These are phyloP conservation scores for Pecten maximus DNA, from an alignment of 2,888 invertebrate species.

Conservation along the genomic window DNA sequence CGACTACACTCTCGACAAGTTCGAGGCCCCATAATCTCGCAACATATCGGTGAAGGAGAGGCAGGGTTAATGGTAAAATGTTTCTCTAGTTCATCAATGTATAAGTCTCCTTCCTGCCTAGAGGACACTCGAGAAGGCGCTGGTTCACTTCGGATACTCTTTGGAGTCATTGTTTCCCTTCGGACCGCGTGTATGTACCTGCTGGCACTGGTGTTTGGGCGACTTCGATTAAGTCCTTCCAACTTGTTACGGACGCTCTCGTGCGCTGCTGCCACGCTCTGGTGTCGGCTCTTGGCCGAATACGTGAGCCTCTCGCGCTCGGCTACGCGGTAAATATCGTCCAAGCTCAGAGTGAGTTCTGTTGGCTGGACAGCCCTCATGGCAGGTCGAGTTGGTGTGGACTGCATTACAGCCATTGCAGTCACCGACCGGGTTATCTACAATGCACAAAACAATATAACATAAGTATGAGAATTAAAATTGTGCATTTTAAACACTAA, in stretches of 20 bases:
- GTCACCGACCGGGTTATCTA: conserved; percentile 3
- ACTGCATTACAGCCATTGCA: neutral
- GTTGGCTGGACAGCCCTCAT: conserved; percentile 26
- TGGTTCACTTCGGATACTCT: conserved; percentile 68
- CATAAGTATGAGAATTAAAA: too few species aligned
- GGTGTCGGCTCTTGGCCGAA: conserved; percentile 61
- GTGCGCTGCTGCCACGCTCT: conserved; percentile 62
- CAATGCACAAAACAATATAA: neutral
- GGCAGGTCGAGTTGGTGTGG: neutral
- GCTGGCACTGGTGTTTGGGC: conserved; percentile 67
- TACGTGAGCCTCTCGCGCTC: conserved; percentile 64
- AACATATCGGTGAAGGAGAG: conserved; percentile 57
- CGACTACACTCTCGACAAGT: conserved; percentile 74
- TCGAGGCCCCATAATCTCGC: conserved; percentile 72
- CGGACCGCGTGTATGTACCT: conserved; percentile 51
- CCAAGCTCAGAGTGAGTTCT: conserved; percentile 58
- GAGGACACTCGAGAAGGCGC: conserved; percentile 59
- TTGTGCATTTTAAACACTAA: too few species aligned
- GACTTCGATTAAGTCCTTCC: conserved; percentile 53
- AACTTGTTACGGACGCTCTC: conserved; percentile 63
- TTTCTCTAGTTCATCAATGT: conserved; percentile 52
- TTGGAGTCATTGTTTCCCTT: conserved; percentile 61
- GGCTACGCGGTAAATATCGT: conserved; percentile 65
- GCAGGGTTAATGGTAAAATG: conserved; percentile 53
- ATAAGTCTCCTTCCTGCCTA: conserved; percentile 49